phyloP scores from a whole-genome alignment of 2,888 invertebrate genomes.

The Ferrisia virgata region DNA sequence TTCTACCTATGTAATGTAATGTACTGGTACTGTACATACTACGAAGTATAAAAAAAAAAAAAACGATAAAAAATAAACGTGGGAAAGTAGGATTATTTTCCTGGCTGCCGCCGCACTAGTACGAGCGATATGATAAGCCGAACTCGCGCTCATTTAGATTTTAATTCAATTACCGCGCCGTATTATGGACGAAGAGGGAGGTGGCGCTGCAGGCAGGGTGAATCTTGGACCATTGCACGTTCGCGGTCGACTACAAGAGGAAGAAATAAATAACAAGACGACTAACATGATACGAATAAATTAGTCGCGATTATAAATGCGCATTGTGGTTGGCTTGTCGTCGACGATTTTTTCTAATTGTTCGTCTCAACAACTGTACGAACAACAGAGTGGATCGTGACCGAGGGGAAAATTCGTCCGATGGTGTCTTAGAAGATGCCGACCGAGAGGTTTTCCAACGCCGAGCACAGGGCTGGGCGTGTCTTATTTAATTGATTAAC shows the following conservation, averaged over 20 bases:
- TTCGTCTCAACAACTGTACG: background rate
- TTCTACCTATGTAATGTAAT: too few species aligned
- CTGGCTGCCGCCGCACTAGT: too few species aligned
- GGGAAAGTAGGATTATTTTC: slow-evolving; percentile 7
- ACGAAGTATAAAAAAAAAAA: background rate
- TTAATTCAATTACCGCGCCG: background rate
- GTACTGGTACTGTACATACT: background rate
- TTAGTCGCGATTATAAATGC: slow-evolving; percentile 37
- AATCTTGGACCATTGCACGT: slow-evolving; percentile 33
- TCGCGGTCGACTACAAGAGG: slow-evolving; percentile 27
- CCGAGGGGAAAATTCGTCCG: slow-evolving; percentile 3
- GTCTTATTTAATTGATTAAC: slow-evolving; percentile 7
- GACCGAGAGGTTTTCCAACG: background rate
- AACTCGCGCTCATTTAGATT: slow-evolving; percentile 14
- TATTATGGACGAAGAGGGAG: background rate
- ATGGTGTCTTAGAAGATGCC: background rate
- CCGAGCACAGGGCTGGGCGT: background rate
- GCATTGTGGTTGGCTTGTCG: slow-evolving; percentile 14
- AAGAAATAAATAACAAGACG: slow-evolving; percentile 36
- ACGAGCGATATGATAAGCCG: slow-evolving; percentile 3
- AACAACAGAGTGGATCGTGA: background rate
- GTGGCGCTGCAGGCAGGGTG: background rate
- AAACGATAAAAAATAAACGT: background rate
- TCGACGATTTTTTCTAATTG: slow-evolving; percentile 8
- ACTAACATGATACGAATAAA: slow-evolving; percentile 41